Percentiles rank a stretch among this genome's conserved stretches.
Evolutionary conservation across 2,888 invertebrate species (phyloP).

Genomic region (Callimorpha dominula): DNA sequence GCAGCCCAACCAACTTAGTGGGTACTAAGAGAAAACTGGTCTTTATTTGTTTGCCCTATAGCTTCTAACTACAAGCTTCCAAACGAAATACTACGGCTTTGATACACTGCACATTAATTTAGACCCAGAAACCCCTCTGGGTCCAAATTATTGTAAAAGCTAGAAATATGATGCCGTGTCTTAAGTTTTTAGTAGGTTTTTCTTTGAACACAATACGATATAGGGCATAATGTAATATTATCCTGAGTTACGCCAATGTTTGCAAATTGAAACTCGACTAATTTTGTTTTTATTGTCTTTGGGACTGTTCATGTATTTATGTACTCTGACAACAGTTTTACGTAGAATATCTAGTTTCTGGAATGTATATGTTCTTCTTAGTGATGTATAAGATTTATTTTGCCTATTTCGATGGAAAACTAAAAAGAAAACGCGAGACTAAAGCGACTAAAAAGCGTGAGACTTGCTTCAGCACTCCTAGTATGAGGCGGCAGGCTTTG

Average conservation of each 20-base stretch:
- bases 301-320: constrained; percentile 48
- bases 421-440: too few relatives aligned
- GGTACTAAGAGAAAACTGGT: not conserved
- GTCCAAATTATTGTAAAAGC: not conserved
- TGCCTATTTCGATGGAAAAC: not conserved
- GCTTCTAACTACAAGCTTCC: too few relatives aligned
- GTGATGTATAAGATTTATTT: not conserved
- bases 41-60: not conserved
- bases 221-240: not conserved
- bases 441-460: too few relatives aligned
- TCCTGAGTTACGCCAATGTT: constrained; percentile 22
- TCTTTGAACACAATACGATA: not conserved
- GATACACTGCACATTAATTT: not conserved
- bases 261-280: constrained; percentile 11
- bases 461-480: too few relatives aligned
- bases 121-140: not conserved
- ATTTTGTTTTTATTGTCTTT: constrained; percentile 28
- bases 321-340: constrained; percentile 7
- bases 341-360: constrained; percentile 17
- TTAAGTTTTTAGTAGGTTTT: too few relatives aligned
- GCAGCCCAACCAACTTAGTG: not conserved
- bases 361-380: not conserved
- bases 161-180: too few relatives aligned
- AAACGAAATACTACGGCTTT: not conserved
- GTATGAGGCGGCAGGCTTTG: too few relatives aligned